Base-by-base conservation (phyloP, 2,888 invertebrate species). In the Rugalucina vietnamica region DNA sequence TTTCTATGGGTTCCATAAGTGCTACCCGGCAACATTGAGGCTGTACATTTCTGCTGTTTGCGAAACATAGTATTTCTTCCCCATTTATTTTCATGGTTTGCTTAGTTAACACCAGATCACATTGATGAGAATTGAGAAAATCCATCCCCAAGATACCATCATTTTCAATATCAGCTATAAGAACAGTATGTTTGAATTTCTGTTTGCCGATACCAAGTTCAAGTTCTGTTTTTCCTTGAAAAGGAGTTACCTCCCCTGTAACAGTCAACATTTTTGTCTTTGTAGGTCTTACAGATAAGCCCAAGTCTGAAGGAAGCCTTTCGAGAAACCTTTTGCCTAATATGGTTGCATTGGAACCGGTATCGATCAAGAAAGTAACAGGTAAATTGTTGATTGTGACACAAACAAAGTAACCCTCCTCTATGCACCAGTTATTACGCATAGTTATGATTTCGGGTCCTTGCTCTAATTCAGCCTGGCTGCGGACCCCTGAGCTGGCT, bases 181-280 rank as follows among this genome's bases (percentile, higher is more conserved):
- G 24, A 69, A 65, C 60, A 24, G 36, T 70, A 37, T 81, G 81
- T 21, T 29, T 29, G 29, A 79, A 65, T 36, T 5, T 49, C 24
- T 79, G 83, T 18, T 27, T 27, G 27, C 76, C 79, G 37, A 79
- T n/a, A 34, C 4, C 43, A 27, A 83, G 36, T 29, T 76, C 14
- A 24, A 73, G 18, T 0, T 18, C 29, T n/a, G 76, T 39, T 54
- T 83, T 79, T 21, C 81, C 84, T 21, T 49, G 43, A 72, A 84
- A 84, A 24, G 84, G 76, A 50, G 37, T 70, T 27, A 4, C 43
- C 75, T 84, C 81, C 3, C 84, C 81, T 32, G 84, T 84, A 24
- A 78, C 84, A 39, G 81, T 81, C 34, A 36, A 36, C 24, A 81
- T 12, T 49, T 70, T 50, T 24, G 50, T 71, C 5, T 70, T 49